These are phyloP conservation scores for Scotopteryx bipunctaria DNA, from an alignment of 2,888 invertebrate genomes.

Conservation along the genomic window DNA sequence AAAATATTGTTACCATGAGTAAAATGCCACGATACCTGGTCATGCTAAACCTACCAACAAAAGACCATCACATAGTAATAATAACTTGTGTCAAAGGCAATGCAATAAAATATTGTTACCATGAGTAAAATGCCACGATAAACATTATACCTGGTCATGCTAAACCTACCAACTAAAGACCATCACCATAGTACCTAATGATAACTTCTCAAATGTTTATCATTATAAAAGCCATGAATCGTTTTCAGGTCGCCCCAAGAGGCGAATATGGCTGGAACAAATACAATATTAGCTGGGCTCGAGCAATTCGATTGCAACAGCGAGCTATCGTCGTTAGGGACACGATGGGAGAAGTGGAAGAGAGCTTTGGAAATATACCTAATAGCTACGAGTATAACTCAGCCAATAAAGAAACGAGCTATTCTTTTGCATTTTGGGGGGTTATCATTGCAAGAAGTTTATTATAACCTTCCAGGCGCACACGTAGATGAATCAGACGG, in stretches of 20 bases:
- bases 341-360: neutral
- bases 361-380: neutral
- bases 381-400: neutral
- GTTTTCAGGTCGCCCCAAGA: neutral
- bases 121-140: neutral
- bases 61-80: too few species aligned
- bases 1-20: neutral
- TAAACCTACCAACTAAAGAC: neutral
- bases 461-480: conserved; percentile 7
- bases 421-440: conserved; percentile 1
- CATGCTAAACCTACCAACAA: too few species aligned
- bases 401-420: neutral
- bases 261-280: neutral
- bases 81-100: too few species aligned
- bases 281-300: neutral
- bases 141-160: neutral
- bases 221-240: neutral
- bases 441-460: conserved; percentile 7
- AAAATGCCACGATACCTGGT: too few species aligned
- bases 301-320: neutral
- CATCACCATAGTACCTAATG: too few species aligned
- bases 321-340: conserved; percentile 31
- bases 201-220: too few species aligned
- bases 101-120: too few species aligned
- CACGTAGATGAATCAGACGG: neutral